These are phyloP conservation scores for Oxycera nigricornis DNA, from an alignment of 2,888 invertebrate species.

Conservation along the genomic window DNA sequence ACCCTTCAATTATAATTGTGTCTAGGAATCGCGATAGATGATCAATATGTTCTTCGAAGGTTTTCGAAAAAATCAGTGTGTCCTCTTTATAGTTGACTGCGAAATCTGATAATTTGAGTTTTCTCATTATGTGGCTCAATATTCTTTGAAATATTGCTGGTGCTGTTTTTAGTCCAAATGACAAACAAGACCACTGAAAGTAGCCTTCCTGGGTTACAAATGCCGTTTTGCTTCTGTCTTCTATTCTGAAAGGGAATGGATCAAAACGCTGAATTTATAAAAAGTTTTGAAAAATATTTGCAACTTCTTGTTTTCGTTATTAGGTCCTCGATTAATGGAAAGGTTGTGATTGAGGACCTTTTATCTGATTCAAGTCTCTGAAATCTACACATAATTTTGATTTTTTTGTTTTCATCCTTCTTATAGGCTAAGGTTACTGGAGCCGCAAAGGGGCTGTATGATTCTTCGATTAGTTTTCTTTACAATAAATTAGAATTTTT, in stretches of 20 bases:
- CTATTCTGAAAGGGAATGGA: conserved; percentile 45
- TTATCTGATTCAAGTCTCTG: conserved; percentile 47
- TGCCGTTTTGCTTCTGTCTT: conserved; percentile 47
- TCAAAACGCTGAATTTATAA: conserved; percentile 48
- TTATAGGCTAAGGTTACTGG: conserved; percentile 49
- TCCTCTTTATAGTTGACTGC: neutral
- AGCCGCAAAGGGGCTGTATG: conserved; percentile 3
- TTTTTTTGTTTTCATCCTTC: conserved; percentile 48
- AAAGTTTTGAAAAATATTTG: conserved; percentile 40
- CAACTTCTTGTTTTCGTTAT: conserved; percentile 36
- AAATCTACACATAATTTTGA: conserved; percentile 47
- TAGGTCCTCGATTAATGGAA: conserved; percentile 47
- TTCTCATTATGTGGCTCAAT: conserved; percentile 47
- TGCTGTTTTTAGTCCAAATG: conserved; percentile 47
- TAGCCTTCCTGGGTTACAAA: conserved; percentile 49
- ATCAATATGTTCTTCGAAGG: neutral
- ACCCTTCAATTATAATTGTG: neutral
- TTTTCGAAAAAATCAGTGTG: neutral
- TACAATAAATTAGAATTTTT: conserved; percentile 46
- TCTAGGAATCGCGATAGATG: neutral
- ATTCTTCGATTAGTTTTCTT: neutral
- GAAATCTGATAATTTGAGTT: conserved; percentile 37
- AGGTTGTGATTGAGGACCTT: conserved; percentile 46
- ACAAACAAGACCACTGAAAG: conserved; percentile 48
- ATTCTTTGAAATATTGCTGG: conserved; percentile 48